Conservation (phyloP, 2,113 vertebrate species). For the Mobula hypostoma region DNA sequence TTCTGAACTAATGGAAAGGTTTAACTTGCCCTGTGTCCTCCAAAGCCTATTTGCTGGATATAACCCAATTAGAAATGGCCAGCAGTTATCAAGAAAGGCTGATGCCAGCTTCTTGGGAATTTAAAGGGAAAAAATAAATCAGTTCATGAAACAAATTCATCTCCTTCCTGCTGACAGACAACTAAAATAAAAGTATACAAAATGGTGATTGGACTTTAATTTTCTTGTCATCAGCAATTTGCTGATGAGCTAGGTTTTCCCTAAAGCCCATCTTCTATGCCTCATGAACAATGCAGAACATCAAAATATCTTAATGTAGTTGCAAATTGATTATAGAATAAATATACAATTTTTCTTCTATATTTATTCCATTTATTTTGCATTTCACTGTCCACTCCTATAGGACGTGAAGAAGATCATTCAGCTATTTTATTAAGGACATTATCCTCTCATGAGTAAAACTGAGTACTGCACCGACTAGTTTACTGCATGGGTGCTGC, state of each 20-base stretch:
- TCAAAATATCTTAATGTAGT: not conserved
- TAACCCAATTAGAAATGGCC: not conserved
- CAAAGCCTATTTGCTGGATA: not conserved
- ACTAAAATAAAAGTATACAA: not conserved
- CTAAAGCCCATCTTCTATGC: not conserved
- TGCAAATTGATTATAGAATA: not conserved
- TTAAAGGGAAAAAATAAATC: conserved; percentile 1
- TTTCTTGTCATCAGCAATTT: conserved; percentile 25
- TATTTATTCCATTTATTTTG: not conserved
- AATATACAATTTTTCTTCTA: no score
- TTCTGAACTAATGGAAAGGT: not conserved
- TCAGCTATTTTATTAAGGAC: not conserved
- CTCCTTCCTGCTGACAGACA: not conserved
- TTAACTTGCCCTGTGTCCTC: not conserved
- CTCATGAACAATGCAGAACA: not conserved
- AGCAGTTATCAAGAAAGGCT: not conserved
- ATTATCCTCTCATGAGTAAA: no score
- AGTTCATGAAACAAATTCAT: not conserved
- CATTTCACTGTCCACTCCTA: not conserved
- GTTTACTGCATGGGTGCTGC: no score
- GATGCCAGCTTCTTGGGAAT: not conserved
- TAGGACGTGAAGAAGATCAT: not conserved
- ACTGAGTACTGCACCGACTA: no score
- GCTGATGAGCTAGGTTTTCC: not conserved
- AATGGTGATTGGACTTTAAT: conserved; percentile 17